Evolutionary conservation across 2,888 invertebrate species (phyloP), one percentile per base, ranked within the genome.

Genomic region (Chymomyza procnemis): DNA sequence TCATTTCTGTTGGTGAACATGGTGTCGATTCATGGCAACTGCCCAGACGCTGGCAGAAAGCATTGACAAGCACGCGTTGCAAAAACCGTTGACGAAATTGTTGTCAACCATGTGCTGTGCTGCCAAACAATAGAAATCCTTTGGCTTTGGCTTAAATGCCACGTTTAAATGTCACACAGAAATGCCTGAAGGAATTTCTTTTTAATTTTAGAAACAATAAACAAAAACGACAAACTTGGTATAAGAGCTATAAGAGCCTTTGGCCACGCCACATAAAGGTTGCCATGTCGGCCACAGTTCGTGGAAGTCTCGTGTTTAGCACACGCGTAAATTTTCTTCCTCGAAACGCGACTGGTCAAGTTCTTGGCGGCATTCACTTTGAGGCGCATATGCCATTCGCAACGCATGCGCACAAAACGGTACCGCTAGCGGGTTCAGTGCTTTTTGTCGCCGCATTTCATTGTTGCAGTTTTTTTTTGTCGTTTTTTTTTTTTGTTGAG

Each of bases 231-330:
- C 62, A 41, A 9, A 47, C 48, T 57, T 67, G 56, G 66, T 26
- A 26, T 26, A 26, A 2, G 26, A 26, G 26, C 26, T 3, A 3
- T 26, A 70, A 67, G 60, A 66, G 60, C 63, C 71, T 74, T 74
- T 73, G 75, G 69, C 79, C 80, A 79, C 68, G 83, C 76, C 70
- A 79, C 74, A 75, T 79, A 80, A 87, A 79, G 61, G 78, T 66
- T 16, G 50, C 1, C n/a, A 21, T 16, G 52, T 56, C 63, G 34
- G 67, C 61, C 60, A 63, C 80, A 80, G 87, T 90, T 90, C 90
- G 90, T 90, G 89, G 90, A 90, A 90, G 90, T 87, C 90, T 90
- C 90, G 90, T 90, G 90, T 89, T 90, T 85, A 90, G 90, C 90
- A 90, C 90, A 90, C 90, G 90, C 90, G 90, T 90, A 88, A 89